Base-by-base conservation (phyloP, 2,113 vertebrate species). In the Sturnira hondurensis region DNA sequence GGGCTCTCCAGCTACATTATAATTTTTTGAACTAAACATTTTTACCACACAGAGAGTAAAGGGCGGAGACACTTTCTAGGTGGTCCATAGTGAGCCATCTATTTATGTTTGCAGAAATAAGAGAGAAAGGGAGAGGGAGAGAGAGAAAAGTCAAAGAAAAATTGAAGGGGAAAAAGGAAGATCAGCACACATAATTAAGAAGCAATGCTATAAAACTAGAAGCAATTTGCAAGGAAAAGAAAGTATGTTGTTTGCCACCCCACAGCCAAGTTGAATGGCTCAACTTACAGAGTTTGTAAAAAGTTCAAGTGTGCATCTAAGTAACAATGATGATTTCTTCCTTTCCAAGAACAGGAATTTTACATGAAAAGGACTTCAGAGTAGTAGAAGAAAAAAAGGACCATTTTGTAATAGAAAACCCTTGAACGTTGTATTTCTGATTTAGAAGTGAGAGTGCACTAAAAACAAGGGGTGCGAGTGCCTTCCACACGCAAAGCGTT, bases 1-100 rank as follows among this genome's bases (percentile, higher is more conserved):
- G 58, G 63, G 56, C 43, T 93, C 93, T 86, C 63, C 52, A 95
- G 89, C 41, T 88, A 65, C 73, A 91, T 76, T 84, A n/a, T 67
- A 76, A 78, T 94, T 54, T 68, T 85, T 71, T 76, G n/a, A 95
- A 96, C 93, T 91, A 91, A 95, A 81, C n/a, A 81, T 65, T 93
- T 94, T 88, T 41, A 77, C 67, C 24, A 82, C 20, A 68, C 12
- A 78, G 85, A 89, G 47, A 94, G 92, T 70, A 47, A 94, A 61
- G 28, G 81, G 38, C 54, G 47, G 58, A 91, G 71, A 56, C 7
- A 38, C 80, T 56, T 81, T 41, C 22, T 90, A 80, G 38, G 65
- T 76, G 56, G 74, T 36, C 83, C 56, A 33, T 41, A 58, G 45
- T 11, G 22, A 94, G 24, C 31, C 15, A 6, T 91, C 58, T 61